Base-by-base conservation (phyloP, 1,140 invertebrate genomes). In the Euglossa dilemma region DNA sequence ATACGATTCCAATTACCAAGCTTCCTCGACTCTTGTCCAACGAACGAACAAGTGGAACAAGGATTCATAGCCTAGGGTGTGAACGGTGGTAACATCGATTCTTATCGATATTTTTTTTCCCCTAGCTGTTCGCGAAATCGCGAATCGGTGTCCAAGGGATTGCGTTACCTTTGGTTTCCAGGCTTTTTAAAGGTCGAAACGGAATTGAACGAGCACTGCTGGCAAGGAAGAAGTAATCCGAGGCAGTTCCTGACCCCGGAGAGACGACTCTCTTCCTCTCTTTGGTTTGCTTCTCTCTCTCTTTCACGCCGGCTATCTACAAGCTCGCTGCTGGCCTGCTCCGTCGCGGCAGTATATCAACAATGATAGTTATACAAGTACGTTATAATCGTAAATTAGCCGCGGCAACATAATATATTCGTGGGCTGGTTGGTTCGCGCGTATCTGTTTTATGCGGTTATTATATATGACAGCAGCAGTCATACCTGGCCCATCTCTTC, bases 301-400 rank as follows among this genome's bases (percentile, higher is more conserved):
- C 66, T 54, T 69, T 78, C 66, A 54, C 83, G 50, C 70, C 23
- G 50, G 54, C 82, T 72, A 81, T 84, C 84, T 72, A 61, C 84
- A 66, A 77, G 80, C 84, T 77, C 81, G 88, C 88, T 89, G 77
- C 85, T 86, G 88, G 87, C 88, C 88, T 78, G 73, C 75, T 83
- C 79, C 72, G 85, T 86, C 47, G 85, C 90, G 90, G 93, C 92
- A 93, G 92, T 93, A 94, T 93, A 93, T 93, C 94, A 94, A 94
- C 93, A 94, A 94, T 93, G 94, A 94, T 94, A 94, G 93, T 94
- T 94, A 94, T 94, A 94, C 92, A 94, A 93, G 93, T 94, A 93
- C 93, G 93, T 94, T 94, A 94, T 94, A 94, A 94, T 94, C 94
- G 94, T 94, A 94, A 94, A 94, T 94, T 94, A 94, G 93, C 91